Evolutionary conservation across 2,888 invertebrate genomes (phyloP).

Genomic region (Parelbella ahira): DNA sequence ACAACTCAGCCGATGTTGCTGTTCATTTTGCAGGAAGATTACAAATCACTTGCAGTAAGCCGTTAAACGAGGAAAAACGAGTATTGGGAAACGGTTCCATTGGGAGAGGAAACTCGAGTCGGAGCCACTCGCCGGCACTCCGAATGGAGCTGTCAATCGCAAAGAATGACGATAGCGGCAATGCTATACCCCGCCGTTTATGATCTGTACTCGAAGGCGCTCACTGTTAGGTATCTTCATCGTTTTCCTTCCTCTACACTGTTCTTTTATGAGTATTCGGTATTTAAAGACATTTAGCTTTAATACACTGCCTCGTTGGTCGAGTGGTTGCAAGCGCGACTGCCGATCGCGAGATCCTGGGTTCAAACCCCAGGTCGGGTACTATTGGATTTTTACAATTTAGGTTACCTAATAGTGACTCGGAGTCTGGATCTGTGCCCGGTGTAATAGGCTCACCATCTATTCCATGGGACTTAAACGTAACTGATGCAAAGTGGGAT

Average conservation of each 20-base stretch:
- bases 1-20: background rate
- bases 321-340: too few relatives aligned
- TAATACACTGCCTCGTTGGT: too few relatives aligned
- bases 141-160: slow-evolving; percentile 12
- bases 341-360: too few relatives aligned
- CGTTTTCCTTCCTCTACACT: background rate
- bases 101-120: slow-evolving; percentile 4
- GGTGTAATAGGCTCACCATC: too few relatives aligned
- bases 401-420: too few relatives aligned
- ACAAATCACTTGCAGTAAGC: slow-evolving; percentile 14
- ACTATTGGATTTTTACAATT: too few relatives aligned
- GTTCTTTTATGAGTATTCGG: too few relatives aligned
- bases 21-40: slow-evolving; percentile 2
- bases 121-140: background rate
- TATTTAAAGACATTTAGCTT: too few relatives aligned
- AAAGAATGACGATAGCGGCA: slow-evolving; percentile 4
- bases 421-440: too few relatives aligned
- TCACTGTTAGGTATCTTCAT: background rate
- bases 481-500: too few relatives aligned
- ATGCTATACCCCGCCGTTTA: slow-evolving; percentile 3
- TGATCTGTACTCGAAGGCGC: background rate
- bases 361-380: too few relatives aligned
- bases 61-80: slow-evolving; percentile 9
- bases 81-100: slow-evolving; percentile 6
- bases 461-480: too few relatives aligned